These are phyloP conservation scores for Glyphotaelius pellucidus DNA, from an alignment of 2,888 invertebrate genomes.

Conservation along the genomic window DNA sequence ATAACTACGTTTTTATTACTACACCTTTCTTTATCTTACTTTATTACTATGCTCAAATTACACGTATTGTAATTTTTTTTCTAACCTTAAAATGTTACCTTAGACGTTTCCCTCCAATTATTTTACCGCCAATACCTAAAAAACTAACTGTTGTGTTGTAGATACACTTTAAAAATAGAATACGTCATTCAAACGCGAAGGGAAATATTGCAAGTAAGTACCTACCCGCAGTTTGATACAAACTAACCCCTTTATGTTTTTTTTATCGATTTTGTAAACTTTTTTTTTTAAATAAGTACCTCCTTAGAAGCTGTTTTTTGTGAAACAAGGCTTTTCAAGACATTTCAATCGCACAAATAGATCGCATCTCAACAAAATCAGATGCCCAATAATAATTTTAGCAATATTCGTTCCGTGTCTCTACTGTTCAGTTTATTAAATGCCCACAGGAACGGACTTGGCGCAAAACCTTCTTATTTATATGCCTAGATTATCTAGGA, in stretches of 20 bases:
- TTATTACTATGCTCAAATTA: too few relatives aligned
- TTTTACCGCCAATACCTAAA: too few relatives aligned
- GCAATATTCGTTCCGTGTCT: constrained; percentile 12
- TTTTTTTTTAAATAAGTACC: not conserved
- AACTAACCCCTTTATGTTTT: not conserved
- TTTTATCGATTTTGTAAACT: not conserved
- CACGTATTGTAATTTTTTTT: too few relatives aligned
- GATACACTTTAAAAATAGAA: too few relatives aligned
- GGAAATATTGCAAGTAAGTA: not conserved
- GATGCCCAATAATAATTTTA: constrained; percentile 22
- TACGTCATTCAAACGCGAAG: not conserved
- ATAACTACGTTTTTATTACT: too few relatives aligned
- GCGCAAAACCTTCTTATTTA: not conserved
- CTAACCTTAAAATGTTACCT: too few relatives aligned
- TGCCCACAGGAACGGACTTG: not conserved
- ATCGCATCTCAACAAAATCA: not conserved
- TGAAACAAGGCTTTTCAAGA: not conserved
- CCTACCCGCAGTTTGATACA: not conserved
- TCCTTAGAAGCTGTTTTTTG: not conserved
- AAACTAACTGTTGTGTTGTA: too few relatives aligned
- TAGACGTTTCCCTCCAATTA: too few relatives aligned
- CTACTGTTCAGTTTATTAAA: not conserved
- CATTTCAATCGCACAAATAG: not conserved
- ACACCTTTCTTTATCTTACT: too few relatives aligned
- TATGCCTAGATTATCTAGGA: not conserved